A percentile compares a stretch with the other conserved stretches of the same genome.
Conservation (phyloP, 2,797 vertebrate genomes). For the Cryptoprocta ferox region DNA sequence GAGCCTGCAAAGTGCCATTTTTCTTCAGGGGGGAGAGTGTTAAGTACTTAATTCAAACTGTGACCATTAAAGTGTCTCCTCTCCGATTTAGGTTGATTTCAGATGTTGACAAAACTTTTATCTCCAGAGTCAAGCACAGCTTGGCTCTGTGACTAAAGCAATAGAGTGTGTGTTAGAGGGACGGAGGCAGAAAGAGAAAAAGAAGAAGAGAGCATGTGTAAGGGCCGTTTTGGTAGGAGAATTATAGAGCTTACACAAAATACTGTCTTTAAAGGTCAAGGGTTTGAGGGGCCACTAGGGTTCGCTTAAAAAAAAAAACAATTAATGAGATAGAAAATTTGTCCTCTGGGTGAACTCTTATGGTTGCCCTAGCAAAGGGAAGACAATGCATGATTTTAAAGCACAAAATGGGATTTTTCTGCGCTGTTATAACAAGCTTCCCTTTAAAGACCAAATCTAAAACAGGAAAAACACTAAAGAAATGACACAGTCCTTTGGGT, state of each 20-base stretch:
- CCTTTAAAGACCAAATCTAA: constrained; percentile 51
- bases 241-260: constrained; percentile 85
- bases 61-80: constrained; percentile 84
- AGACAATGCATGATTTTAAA: constrained; percentile 88
- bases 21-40: constrained; percentile 81
- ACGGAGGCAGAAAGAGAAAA: background rate
- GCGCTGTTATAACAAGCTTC: constrained; percentile 80
- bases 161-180: constrained; percentile 73
- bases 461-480: constrained; percentile 54
- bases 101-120: constrained; percentile 85
- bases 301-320: constrained; percentile 87
- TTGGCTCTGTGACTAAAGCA: constrained; percentile 79
- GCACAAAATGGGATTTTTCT: constrained; percentile 83
- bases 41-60: constrained; percentile 84
- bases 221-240: constrained; percentile 79
- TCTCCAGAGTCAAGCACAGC: constrained; percentile 70
- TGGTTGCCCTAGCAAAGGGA: constrained; percentile 89
- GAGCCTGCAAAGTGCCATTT: constrained; percentile 78
- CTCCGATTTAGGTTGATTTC: constrained; percentile 85
- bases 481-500: constrained; percentile 14
- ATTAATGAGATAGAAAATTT: constrained; percentile 96
- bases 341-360: constrained; percentile 96
- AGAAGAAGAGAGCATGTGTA: constrained; percentile 27
- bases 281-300: constrained; percentile 91
- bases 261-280: constrained; percentile 91